A percentile compares a stretch with the other conserved stretches of the same genome.
These are phyloP conservation scores for Scaptomyza pallida DNA, from an alignment of 1,140 invertebrate genomes.

Conservation along the genomic window DNA sequence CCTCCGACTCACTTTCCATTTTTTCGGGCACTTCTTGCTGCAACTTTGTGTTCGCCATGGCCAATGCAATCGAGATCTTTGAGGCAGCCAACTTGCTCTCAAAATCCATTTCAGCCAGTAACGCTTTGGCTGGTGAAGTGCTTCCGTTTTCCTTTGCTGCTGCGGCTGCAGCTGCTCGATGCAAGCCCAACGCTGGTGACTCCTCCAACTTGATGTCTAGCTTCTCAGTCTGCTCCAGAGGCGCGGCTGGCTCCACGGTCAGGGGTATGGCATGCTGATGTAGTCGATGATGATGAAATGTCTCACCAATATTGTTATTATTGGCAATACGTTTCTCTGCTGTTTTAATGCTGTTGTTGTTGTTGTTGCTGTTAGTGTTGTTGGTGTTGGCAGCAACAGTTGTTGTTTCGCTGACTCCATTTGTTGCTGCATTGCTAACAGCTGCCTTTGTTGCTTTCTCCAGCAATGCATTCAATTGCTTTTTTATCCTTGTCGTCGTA, in stretches of 20 bases:
- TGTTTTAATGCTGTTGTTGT: conserved; percentile 35
- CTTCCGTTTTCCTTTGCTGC: conserved; percentile 36
- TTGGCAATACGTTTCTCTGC: conserved; percentile 40
- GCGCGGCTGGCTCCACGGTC: conserved; percentile 78
- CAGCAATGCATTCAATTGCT: conserved; percentile 76
- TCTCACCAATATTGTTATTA: conserved; percentile 47
- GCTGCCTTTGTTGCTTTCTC: conserved; percentile 67
- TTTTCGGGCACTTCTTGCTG: conserved; percentile 10
- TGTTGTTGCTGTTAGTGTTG: conserved; percentile 8
- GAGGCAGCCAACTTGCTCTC: conserved; percentile 79
- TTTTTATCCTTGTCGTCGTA: conserved; percentile 74
- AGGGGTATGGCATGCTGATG: conserved; percentile 77
- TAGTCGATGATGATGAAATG: conserved; percentile 57
- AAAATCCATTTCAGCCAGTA: conserved; percentile 71
- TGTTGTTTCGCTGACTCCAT: conserved; percentile 19
- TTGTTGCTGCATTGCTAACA: conserved; percentile 3
- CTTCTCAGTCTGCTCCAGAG: conserved; percentile 80
- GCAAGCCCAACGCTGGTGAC: conserved; percentile 71
- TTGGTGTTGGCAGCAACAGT: conserved; percentile 23
- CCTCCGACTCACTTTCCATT: conserved; percentile 48
- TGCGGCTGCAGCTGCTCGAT: conserved; percentile 52
- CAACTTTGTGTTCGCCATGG: conserved; percentile 54
- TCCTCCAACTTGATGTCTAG: conserved; percentile 79
- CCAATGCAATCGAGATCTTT: conserved; percentile 75
- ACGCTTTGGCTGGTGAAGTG: conserved; percentile 29